Conservation (phyloP, 1,140 invertebrate species). For the Danaus plexippus region DNA sequence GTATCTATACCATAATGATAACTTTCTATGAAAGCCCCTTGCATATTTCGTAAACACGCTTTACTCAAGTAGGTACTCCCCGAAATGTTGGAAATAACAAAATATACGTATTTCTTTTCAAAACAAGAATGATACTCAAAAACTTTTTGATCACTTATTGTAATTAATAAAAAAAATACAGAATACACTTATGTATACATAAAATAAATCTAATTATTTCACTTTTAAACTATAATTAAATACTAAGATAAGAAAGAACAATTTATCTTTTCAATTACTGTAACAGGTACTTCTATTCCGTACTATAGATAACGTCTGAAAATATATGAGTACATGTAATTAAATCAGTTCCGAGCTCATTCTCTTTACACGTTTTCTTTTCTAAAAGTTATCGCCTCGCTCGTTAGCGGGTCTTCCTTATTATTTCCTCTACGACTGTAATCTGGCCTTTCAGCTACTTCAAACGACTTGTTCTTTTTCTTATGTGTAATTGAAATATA, state of each 20-base stretch:
- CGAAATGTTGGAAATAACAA: no score
- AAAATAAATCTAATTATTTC: background rate
- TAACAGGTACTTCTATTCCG: background rate
- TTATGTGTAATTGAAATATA: slow-evolving; percentile 72
- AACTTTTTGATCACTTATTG: slow-evolving; percentile 4
- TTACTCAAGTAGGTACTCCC: slow-evolving; percentile 1
- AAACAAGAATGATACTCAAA: no score
- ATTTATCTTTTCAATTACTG: background rate
- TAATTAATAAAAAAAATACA: no score
- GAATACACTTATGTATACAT: background rate
- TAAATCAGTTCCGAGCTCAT: slow-evolving; percentile 17
- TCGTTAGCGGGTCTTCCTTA: slow-evolving; percentile 62
- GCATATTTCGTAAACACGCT: background rate
- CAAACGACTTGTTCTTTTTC: slow-evolving; percentile 70
- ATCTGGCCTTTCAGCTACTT: slow-evolving; percentile 67
- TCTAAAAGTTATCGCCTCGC: slow-evolving; percentile 52
- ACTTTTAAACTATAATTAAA: background rate
- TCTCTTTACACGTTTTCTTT: slow-evolving; percentile 47
- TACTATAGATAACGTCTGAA: background rate
- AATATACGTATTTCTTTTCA: no score
- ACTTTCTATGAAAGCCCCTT: slow-evolving; percentile 6
- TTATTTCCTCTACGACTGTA: slow-evolving; percentile 62
- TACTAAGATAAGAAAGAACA: background rate
- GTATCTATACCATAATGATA: slow-evolving; percentile 16
- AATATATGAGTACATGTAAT: slow-evolving; percentile 9